These are phyloP conservation scores for Danaus chrysippus DNA, from an alignment of 2,888 invertebrate genomes.

Conservation along the genomic window DNA sequence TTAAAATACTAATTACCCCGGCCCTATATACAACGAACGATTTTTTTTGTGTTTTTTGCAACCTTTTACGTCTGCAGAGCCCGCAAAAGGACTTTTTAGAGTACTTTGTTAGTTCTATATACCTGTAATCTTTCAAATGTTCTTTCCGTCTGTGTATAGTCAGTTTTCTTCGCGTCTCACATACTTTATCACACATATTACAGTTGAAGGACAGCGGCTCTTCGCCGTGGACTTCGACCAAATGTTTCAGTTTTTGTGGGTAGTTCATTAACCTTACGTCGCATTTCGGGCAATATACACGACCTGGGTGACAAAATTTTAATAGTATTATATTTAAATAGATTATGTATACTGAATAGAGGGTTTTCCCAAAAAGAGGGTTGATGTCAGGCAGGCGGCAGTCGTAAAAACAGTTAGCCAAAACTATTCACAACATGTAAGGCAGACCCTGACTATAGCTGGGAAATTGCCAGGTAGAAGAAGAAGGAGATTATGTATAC, in stretches of 20 bases:
- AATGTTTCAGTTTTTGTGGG: conserved; percentile 65
- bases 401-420: too few species aligned
- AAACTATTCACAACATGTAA: too few species aligned
- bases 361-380: too few species aligned
- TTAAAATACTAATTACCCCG: too few species aligned
- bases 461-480: too few species aligned
- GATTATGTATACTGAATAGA: too few species aligned
- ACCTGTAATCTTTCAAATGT: conserved; percentile 68
- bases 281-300: conserved; percentile 69
- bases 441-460: too few species aligned
- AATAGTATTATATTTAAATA: too few species aligned
- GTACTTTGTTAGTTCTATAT: neutral
- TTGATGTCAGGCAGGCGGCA: too few species aligned
- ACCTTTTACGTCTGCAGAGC: neutral
- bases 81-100: neutral
- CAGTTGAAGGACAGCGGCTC: conserved; percentile 59
- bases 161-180: conserved; percentile 55
- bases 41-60: too few species aligned
- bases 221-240: conserved; percentile 67
- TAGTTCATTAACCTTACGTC: conserved; percentile 66
- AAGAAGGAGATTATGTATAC: too few species aligned
- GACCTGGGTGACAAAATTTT: conserved; percentile 27
- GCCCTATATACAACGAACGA: too few species aligned
- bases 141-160: conserved; percentile 66
- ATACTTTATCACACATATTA: conserved; percentile 56